Evolutionary conservation across 1,140 invertebrate species (phyloP), one percentile per base, ranked within the genome.

Genomic region (Macrotrachela quadricornifera): DNA sequence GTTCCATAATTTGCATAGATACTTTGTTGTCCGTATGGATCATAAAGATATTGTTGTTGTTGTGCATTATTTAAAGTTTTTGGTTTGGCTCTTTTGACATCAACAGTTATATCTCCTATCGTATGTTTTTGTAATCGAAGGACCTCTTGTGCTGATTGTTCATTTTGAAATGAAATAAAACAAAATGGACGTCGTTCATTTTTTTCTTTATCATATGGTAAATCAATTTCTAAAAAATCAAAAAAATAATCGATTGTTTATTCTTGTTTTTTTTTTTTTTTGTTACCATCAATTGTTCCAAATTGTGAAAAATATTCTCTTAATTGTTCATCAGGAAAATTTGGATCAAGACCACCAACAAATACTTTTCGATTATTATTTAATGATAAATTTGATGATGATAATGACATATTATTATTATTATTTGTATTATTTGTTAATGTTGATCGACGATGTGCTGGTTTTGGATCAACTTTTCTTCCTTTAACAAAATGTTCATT

Each of bases 131-230:
- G 80, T 54, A 80, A 82, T 64, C 87, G 88, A 49, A 90, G 71
- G 36, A 88, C 85, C 74, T 86, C 85, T 59, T 91, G 85, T 54
- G 92, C 79, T 44, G 83, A 79, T 62, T 85, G 82, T 53, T 83
- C 78, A 55, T 76, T 75, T 58, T 82, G 80, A 68, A 91, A 95
- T 17, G 91, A 86, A 61, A 94, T 87, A 65, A 94, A 94, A 45
- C 85, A 85, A 66, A 92, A 91, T 39, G 85, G 85, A 70, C 86
- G 85, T 58, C 86, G 78, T 67, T 91, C 85, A 64, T 87, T 90
- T 74, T 92, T 91, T 68, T 80, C 80, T 68, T 91, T 91, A 64
- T 94, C 87, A 64, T 86, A 90, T 50, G 88, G 87, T 79, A 90
- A 84, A 71, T 92, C 87, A 50, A 91, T 77, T 61, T 91, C 85